Base-by-base conservation (phyloP, 2,113 vertebrate genomes). In the Triplophysa tibetana region DNA sequence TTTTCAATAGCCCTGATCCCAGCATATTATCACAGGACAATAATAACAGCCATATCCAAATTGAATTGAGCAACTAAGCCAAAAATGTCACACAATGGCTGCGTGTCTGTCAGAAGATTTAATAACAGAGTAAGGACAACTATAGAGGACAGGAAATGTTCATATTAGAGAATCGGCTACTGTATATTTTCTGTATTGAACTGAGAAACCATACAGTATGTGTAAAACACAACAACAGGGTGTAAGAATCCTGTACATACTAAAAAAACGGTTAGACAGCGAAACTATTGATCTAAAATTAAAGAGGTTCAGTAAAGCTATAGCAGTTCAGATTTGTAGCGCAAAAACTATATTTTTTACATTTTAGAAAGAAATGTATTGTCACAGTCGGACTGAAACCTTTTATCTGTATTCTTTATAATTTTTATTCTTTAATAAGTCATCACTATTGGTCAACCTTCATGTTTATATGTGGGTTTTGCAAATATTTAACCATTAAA, bases 41-140 rank as follows among this genome's bases (percentile, higher is more conserved):
- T 70, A 70, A 84, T 81, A 43, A 79, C 66, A 79, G 56, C 70
- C 43, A 62, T 81, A 38, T 62, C 54, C 63, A 84, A 84, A 81
- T 74, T 67, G 77, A 69, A 84, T 75, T 43, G 66, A 78, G 70
- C 70, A 63, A 29, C 69, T 50, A 24, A 68, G 75, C 70, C 63
- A 81, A 81, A 78, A 75, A 2, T n/a, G 72, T 58, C 16, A 52
- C 75, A 77, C 75, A 52, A 76, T 54, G 43, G 19, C 24, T 26
- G 26, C 16, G 61, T 77, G 62, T 77, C 61, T 43, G 11, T 77
- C 75, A 77, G 45, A 77, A 65, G 75, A 65, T 52, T 77, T 75
- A 62, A 75, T 63, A 75, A 75, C 73, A 63, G 61, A 52, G 45
- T 58, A 72, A 21, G n/a, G 26, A 56, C 69, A 38, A 74, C 33